Percentiles rank a stretch among this genome's conserved stretches.
These are phyloP conservation scores for Chromobotia macracanthus DNA, from an alignment of 2,797 vertebrate genomes.

Conservation along the genomic window DNA sequence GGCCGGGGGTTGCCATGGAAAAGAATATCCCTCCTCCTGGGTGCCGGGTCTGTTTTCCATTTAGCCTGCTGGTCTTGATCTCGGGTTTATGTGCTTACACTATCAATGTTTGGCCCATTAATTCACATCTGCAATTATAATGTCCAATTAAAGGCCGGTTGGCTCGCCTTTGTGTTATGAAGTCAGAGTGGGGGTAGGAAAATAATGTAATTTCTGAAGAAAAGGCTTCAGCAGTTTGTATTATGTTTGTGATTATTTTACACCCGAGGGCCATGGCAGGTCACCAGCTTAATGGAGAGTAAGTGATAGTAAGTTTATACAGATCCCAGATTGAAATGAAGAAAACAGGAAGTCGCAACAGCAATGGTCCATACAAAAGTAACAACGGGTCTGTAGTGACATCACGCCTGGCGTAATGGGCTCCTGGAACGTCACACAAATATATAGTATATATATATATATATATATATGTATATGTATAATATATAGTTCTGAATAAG, in stretches of 20 bases:
- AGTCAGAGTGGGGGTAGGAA: slow-evolving; percentile 24
- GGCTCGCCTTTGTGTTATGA: slow-evolving; percentile 47
- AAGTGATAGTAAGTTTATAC: not conserved
- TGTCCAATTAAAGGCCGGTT: slow-evolving; percentile 59
- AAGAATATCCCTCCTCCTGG: slow-evolving; percentile 48
- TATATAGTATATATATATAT: too few species aligned
- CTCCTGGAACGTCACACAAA: not conserved
- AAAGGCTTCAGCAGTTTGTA: slow-evolving; percentile 30
- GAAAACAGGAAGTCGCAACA: slow-evolving; percentile 4
- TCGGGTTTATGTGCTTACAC: slow-evolving; percentile 65
- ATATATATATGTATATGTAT: too few species aligned
- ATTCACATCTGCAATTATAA: slow-evolving; percentile 67
- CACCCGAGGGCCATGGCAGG: slow-evolving; percentile 39
- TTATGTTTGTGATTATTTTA: slow-evolving; percentile 40
- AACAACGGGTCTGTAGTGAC: not conserved
- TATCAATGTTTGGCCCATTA: slow-evolving; percentile 60
- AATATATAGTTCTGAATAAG: too few species aligned
- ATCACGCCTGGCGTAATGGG: not conserved
- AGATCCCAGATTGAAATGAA: not conserved
- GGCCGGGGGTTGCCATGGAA: slow-evolving; percentile 56
- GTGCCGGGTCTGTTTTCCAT: slow-evolving; percentile 58
- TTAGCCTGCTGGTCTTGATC: slow-evolving; percentile 53
- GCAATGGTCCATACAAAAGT: not conserved
- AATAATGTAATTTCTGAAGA: slow-evolving; percentile 59
- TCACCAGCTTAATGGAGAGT: not conserved